phyloP scores from a whole-genome alignment of 2,113 vertebrate species.

The Callopanchax toddi region DNA sequence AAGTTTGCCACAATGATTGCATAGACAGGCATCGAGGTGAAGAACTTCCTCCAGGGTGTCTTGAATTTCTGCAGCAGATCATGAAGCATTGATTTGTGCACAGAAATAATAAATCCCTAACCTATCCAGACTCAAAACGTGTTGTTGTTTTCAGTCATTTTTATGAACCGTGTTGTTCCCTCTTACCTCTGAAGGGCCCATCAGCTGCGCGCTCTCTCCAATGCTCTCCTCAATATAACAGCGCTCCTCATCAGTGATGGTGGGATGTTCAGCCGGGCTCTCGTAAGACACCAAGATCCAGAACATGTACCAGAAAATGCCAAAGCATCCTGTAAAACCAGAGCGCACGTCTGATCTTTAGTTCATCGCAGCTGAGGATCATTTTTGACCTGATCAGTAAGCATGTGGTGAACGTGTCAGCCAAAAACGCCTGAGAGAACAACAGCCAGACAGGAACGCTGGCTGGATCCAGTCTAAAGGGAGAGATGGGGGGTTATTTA shows the following conservation, averaged over 20 bases:
- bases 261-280: constrained; percentile 94
- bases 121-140: no score
- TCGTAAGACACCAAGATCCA: constrained; percentile 98
- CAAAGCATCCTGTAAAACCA: constrained; percentile 85
- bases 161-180: background rate
- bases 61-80: constrained; percentile 90
- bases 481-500: constrained; percentile 51
- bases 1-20: constrained; percentile 99
- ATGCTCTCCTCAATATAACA: constrained; percentile 99
- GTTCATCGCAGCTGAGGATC: background rate
- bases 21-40: constrained; percentile 99
- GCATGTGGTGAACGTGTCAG: constrained; percentile 17
- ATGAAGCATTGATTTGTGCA: background rate
- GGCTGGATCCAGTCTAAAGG: constrained; percentile 49
- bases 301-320: constrained; percentile 97
- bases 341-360: constrained; percentile 5
- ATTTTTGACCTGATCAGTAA: constrained; percentile 14
- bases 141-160: no score
- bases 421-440: constrained; percentile 48
- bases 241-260: constrained; percentile 95
- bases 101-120: background rate
- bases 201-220: constrained; percentile 92
- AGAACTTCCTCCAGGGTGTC: constrained; percentile 98
- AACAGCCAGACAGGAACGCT: constrained; percentile 48
- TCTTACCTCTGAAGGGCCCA: constrained; percentile 91